Conservation (phyloP, 2,113 vertebrate genomes). For the Thunnus maccoyii region DNA sequence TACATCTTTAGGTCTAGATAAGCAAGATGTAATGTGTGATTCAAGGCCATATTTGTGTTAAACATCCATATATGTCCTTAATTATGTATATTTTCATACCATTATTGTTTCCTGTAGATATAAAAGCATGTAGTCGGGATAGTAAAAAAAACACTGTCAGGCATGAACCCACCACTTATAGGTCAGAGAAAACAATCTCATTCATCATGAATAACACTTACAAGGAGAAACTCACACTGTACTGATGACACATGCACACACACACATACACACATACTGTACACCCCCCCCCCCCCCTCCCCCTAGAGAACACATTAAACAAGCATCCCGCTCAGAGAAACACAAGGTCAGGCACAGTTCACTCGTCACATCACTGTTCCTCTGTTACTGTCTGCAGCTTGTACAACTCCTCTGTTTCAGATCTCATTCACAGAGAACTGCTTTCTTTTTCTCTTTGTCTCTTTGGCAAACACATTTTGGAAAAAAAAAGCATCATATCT, state of each 20-base stretch:
- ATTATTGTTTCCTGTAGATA: too few species aligned
- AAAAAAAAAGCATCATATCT: too few species aligned
- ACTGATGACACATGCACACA: too few species aligned
- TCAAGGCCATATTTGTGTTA: too few species aligned
- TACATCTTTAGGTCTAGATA: too few species aligned
- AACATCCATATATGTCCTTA: too few species aligned
- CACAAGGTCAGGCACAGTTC: slow-evolving; percentile 14
- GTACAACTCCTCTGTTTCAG: not conserved
- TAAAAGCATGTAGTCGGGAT: too few species aligned
- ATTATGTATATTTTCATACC: too few species aligned
- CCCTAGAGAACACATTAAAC: not conserved
- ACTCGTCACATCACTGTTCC: slow-evolving; percentile 7
- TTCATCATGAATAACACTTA: slow-evolving; percentile 10
- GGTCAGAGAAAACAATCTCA: not conserved
- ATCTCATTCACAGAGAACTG: not conserved
- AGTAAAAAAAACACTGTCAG: not conserved
- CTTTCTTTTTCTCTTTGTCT: not conserved
- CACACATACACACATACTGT: not conserved
- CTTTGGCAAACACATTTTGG: too few species aligned
- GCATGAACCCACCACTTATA: not conserved
- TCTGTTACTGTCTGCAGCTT: not conserved
- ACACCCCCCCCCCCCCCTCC: not conserved
- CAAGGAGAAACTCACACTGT: not conserved
- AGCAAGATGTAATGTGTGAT: too few species aligned
- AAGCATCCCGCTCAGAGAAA: not conserved